Evolutionary conservation across 2,888 invertebrate genomes (phyloP), one percentile per base, ranked within the genome.

Genomic region (Cecidostiba fungosa): DNA sequence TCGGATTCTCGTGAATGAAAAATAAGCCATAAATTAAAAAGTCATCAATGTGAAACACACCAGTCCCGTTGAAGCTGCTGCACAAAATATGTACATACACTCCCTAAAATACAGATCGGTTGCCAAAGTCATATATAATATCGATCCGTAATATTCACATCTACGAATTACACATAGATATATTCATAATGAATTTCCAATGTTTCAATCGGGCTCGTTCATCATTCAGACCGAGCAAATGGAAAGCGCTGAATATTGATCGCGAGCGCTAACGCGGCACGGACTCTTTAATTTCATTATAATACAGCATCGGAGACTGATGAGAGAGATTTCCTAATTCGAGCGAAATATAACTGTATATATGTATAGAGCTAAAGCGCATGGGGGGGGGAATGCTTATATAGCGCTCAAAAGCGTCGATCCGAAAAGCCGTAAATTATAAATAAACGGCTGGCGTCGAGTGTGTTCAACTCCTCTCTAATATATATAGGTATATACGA

Each of bases 111-210:
- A 43, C 43, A 10, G 4, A 4, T 0, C 26, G 29, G 69, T 69
- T 29, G 32, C 69, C 29, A 32, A 32, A 6, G 29, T 29, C 29
- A 16, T 12, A 10, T 8, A n/a, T n/a, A 6, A 26, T 32, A 26
- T 16, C 26, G 32, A 8, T 26, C 6, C 6, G 32, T 16, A 69
- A 2, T 16, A 32, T 69, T 32, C 29, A 10, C 14, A 16, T 19
- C 29, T 4, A 16, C 16, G 19, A 54, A 54, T n/a, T 3, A 16
- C n/a, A 19, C 6, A 32, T 36, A 36, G 36, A 77, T 70, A 0
- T 59, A 23, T 66, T 36, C 23, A 77, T 85, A 81, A 85, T 81
- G 70, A 85, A 85, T 85, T 70, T 62, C 50, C 77, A 85, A 70
- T 76, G 84, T 76, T 66, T 77, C 76, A 70, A 85, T 80, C 54